Base-by-base conservation (phyloP, 2,797 vertebrate species). In the Mormyrops boulengeri region DNA sequence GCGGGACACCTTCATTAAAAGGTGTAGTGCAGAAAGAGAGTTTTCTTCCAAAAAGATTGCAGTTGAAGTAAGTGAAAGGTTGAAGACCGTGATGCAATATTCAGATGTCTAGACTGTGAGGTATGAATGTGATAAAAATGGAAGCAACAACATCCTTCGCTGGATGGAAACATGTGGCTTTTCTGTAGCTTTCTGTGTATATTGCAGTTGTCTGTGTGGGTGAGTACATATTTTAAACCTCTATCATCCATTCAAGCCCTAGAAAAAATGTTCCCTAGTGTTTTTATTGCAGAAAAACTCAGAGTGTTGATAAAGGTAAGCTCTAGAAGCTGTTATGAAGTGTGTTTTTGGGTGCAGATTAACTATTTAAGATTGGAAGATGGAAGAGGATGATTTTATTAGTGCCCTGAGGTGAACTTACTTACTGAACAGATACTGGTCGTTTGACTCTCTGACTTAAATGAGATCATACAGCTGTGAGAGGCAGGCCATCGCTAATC, bases 261-360 rank as follows among this genome's bases (percentile, higher is more conserved):
- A 44, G 17, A 80, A 80, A 77, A 80, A 38, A 80, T 19, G 34
- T 80, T 80, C 73, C 73, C 38, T 12, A 19, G 73, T 80, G 34
- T 80, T 80, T 80, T 7, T 80, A n/a, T 80, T 44, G 44, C 73
- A 44, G 38, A 44, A 80, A 22, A 44, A 38, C 12, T 44, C 73
- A 19, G 38, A 30, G 66, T 69, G 14, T 34, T 69, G 30, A 69
- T 34, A 34, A 69, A 69, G 60, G 66, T 69, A 14, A 34, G 9
- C 17, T 44, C 34, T 41, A n/a, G 14, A 80, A 80, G 73, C 73
- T 44, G 38, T 80, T 44, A 80, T 44, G 38, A 80, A 80, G 38
- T 80, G 14, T 77, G 69, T 73, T 77, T 80, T 41, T 80, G 62
- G 66, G 73, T 80, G 73, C 73, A 80, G 73, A 80, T 80, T 80